Evolutionary conservation across 2,888 invertebrate genomes (phyloP).

Genomic region (Perizoma affinitatum): DNA sequence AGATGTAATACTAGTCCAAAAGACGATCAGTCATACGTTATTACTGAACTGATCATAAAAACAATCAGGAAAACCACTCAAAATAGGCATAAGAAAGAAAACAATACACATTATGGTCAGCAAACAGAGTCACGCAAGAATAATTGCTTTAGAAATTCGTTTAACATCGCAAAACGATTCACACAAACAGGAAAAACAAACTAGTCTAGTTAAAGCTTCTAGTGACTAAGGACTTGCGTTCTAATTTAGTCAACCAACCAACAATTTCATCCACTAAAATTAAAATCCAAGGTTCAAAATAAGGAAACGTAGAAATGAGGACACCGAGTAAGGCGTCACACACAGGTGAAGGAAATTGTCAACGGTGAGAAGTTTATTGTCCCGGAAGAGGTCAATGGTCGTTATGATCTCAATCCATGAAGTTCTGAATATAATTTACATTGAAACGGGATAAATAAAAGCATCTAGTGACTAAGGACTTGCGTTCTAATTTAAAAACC

Average conservation of each 20-base stretch:
- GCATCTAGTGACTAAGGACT: slow-evolving; percentile 1
- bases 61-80: background rate
- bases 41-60: background rate
- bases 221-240: background rate
- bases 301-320: slow-evolving; percentile 32
- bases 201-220: background rate
- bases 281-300: slow-evolving; percentile 21
- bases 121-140: background rate
- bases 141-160: too few species aligned
- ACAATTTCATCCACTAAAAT: slow-evolving; percentile 2
- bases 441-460: background rate
- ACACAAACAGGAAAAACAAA: slow-evolving; percentile 18
- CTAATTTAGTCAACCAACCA: slow-evolving; percentile 2
- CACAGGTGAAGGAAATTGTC: slow-evolving; percentile 37
- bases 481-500: slow-evolving; percentile 1
- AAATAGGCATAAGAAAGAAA: background rate
- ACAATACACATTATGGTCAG: background rate
- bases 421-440: slow-evolving; percentile 6
- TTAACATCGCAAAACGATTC: too few species aligned
- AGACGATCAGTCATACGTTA: background rate
- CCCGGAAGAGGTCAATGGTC: slow-evolving; percentile 38
- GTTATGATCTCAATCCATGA: slow-evolving; percentile 25
- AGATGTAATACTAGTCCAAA: too few species aligned
- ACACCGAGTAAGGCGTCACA: slow-evolving; percentile 24
- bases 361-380: slow-evolving; percentile 36